Conservation (phyloP, 2,797 vertebrate species). For the Saxicola maurus region DNA sequence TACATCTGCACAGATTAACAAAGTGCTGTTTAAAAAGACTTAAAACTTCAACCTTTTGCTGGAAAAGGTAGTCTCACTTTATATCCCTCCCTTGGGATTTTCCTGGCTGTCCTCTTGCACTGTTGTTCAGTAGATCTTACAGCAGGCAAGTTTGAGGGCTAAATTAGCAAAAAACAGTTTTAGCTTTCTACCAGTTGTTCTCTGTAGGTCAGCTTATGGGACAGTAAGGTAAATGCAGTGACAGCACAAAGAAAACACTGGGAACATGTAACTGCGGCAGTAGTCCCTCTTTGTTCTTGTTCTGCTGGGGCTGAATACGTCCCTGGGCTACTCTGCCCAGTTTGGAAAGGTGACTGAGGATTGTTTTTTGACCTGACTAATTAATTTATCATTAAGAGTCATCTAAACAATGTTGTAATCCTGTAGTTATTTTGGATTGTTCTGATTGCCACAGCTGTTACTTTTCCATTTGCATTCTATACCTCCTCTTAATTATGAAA, state of each 20-base stretch:
- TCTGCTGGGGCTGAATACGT: background rate
- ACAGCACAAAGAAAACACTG: background rate
- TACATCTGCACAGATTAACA: background rate
- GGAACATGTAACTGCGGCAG: background rate
- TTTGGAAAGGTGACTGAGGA: background rate
- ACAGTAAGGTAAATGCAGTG: background rate
- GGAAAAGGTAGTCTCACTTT: background rate
- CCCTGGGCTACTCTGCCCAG: accelerated
- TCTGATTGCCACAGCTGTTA: background rate
- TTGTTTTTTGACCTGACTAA: background rate
- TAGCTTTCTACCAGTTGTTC: background rate
- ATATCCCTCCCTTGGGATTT: background rate
- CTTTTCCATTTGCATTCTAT: background rate
- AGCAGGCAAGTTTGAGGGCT: background rate
- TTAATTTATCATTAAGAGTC: background rate
- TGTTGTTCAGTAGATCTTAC: background rate
- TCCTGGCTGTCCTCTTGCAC: background rate
- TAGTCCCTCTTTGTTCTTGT: background rate
- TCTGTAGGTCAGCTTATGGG: background rate
- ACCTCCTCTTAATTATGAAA: background rate
- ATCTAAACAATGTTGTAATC: background rate
- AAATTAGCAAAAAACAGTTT: background rate
- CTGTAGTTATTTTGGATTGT: background rate
- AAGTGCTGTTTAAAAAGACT: background rate
- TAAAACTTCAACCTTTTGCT: background rate